Evolutionary conservation across 2,888 invertebrate genomes (phyloP), one percentile per base, ranked within the genome.

Genomic region (Galerucella calmariensis): DNA sequence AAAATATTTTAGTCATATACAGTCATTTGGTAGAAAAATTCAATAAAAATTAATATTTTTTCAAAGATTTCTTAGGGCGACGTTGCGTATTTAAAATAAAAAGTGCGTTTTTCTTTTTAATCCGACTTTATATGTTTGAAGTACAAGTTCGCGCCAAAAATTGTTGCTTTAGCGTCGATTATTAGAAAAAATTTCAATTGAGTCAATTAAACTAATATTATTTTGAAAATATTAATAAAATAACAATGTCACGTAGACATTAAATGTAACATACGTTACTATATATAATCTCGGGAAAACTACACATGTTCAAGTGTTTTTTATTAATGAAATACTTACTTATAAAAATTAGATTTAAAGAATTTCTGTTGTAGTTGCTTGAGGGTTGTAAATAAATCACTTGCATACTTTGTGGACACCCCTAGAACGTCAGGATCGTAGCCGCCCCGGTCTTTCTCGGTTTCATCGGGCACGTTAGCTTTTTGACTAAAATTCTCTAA

Each of bases 351-450:
- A 14, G 85, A 82, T n/a, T 82, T 76, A 74, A 82, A 81, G 66
- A 84, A 81, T 61, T 76, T 78, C 67, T 81, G 77, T 68, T 81
- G 77, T 41, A 79, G 72, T 10, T 82, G 79, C 48, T 80, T 81
- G 3, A 84, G 53, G 16, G 73, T 63, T 72, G 80, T 81, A 65
- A 85, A 79, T 4, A 82, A 75, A 41, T 81, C 77, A 81, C 84
- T 84, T 58, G 84, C 85, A 75, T 84, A 84, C 72, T 82, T 80
- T 5, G 85, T 86, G 2, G 80, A 80, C 69, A 84, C 77, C 62
- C 84, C 84, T 16, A 86, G 77, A 41, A 82, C 74, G 79, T 86
- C 85, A 72, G 65, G 74, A 76, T 73, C 48, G n/a, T 48, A 71
- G 63, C 20, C 66, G 14, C 56, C 62, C n/a, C 16, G 10, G n/a